phyloP scores from a whole-genome alignment of 2,888 invertebrate genomes.

The Caenorhabditis imperialis region DNA sequence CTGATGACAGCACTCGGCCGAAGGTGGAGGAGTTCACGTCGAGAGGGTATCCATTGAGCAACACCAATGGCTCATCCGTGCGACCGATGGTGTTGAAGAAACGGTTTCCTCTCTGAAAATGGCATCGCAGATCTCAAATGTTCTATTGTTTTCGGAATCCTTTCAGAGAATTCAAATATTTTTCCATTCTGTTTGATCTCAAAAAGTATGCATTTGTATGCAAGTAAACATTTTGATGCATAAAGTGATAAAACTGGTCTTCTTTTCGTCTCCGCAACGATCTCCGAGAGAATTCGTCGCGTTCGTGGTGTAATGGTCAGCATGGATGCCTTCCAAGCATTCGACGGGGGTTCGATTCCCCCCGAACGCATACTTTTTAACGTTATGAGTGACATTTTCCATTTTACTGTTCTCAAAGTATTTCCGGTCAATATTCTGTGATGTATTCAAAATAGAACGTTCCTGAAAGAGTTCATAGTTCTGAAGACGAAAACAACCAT shows the following conservation, averaged over 20 bases:
- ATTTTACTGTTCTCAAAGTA: too few relatives aligned
- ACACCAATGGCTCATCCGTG: constrained; percentile 82
- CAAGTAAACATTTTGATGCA: not conserved
- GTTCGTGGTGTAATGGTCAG: constrained; percentile 69
- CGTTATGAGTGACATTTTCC: too few relatives aligned
- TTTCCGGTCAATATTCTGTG: too few relatives aligned
- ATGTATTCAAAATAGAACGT: too few relatives aligned
- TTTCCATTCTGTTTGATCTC: too few relatives aligned
- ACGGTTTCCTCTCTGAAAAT: constrained; percentile 66
- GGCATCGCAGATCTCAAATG: too few relatives aligned
- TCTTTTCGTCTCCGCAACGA: not conserved
- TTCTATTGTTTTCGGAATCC: too few relatives aligned
- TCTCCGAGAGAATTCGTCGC: constrained; percentile 3
- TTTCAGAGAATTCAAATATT: too few relatives aligned
- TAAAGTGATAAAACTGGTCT: not conserved
- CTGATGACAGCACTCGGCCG: not conserved
- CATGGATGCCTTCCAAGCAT: constrained; percentile 70
- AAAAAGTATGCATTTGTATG: not conserved
- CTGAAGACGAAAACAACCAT: too few relatives aligned
- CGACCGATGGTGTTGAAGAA: constrained; percentile 79
- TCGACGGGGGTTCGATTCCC: constrained; percentile 68
- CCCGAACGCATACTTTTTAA: constrained; percentile 58
- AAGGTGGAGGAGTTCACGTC: constrained; percentile 77
- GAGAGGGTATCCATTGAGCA: constrained; percentile 93
- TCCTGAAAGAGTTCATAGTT: too few relatives aligned